These are phyloP conservation scores for human DNA, from an alignment of 2,113 vertebrate genomes.

Conservation along the genomic window GRCh38 chr12:130437001-130437500, in stretches of 20 bases:
- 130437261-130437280: conserved; percentile 90
- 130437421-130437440: rapidly evolving
- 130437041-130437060: conserved; percentile 85
- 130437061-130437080: conserved; percentile 96
- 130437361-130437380: neutral
- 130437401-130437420: neutral
- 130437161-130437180: conserved; percentile 91
- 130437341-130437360: neutral
- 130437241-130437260: conserved; percentile 89
- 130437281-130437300: conserved; percentile 92
- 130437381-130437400: rapidly evolving
- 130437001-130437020: conserved; percentile 85
- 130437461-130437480: rapidly evolving
- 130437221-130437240: conserved; percentile 92
- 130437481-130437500: neutral
- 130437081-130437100: conserved; percentile 94
- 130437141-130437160: conserved; percentile 90
- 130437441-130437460: neutral
- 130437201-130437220: conserved; percentile 91
- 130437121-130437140: conserved; percentile 90
- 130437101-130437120: conserved; percentile 87
- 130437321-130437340: rapidly evolving
- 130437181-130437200: conserved; percentile 95
- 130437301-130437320: neutral
- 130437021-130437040: conserved; percentile 90